These are phyloP conservation scores for Zoroaster sp. DNA, from an alignment of 53 echinoderm and acorn worm genomes.

Conservation along the genomic window DNA sequence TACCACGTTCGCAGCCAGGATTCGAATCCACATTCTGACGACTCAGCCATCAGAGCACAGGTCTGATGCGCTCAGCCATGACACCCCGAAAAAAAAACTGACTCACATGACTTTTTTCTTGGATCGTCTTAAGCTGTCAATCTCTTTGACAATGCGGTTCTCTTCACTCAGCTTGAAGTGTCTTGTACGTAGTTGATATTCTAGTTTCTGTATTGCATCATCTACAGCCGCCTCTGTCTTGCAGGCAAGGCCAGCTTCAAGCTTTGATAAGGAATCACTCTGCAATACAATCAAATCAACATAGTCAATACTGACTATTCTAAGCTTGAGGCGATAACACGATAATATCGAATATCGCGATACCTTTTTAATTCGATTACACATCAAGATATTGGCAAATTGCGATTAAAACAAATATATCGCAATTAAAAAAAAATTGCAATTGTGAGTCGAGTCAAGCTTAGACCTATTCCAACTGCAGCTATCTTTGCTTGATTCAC, in stretches of 20 bases:
- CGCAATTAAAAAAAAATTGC: background rate
- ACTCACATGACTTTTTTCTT: constrained; percentile 81
- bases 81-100: background rate
- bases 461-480: background rate
- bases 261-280: constrained; percentile 71
- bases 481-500: too few species aligned
- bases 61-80: too few species aligned
- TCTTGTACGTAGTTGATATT: constrained; percentile 70
- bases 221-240: constrained; percentile 74
- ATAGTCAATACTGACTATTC: background rate
- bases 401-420: too few species aligned
- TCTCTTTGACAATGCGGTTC: constrained; percentile 83
- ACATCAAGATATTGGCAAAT: background rate
- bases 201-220: constrained; percentile 73
- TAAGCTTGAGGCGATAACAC: too few species aligned
- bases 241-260: constrained; percentile 71
- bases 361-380: background rate
- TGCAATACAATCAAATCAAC: background rate
- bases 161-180: constrained; percentile 79
- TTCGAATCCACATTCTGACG: too few species aligned
- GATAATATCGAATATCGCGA: too few species aligned
- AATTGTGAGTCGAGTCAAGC: background rate
- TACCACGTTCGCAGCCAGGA: too few species aligned
- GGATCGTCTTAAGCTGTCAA: constrained; percentile 75
- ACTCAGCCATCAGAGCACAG: too few species aligned